Conservation (phyloP, 2,888 invertebrate species). For the Phorcus lineatus region DNA sequence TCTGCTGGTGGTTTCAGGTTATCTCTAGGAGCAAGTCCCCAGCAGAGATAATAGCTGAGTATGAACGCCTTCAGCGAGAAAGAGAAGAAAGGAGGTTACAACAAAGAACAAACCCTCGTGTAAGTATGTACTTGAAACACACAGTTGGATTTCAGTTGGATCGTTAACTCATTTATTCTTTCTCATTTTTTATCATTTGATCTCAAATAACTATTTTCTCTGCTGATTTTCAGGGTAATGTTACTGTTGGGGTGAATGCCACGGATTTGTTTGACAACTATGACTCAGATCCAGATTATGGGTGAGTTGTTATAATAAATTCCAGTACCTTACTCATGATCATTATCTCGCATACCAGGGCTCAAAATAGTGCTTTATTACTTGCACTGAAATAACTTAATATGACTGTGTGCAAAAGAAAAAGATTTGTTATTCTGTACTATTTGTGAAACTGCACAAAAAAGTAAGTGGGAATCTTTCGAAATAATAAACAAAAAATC, state of each 20-base stretch:
- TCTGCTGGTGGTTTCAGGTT: slow-evolving; percentile 59
- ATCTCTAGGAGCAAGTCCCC: slow-evolving; percentile 94
- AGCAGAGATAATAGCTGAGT: slow-evolving; percentile 96
- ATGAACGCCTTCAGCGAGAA: slow-evolving; percentile 83
- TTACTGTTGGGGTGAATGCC: slow-evolving; percentile 92
- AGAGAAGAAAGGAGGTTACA: slow-evolving; percentile 91
- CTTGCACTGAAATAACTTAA: too few relatives aligned
- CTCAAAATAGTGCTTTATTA: too few relatives aligned
- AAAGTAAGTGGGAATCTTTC: too few relatives aligned
- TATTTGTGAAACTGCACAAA: too few relatives aligned
- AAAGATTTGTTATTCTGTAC: too few relatives aligned
- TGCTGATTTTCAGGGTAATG: slow-evolving; percentile 80
- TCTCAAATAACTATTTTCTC: not conserved
- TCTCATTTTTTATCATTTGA: not conserved
- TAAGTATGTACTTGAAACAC: slow-evolving; percentile 41
- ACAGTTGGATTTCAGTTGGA: not conserved
- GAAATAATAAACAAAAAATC: too few relatives aligned
- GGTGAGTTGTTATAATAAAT: not conserved
- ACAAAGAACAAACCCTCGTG: slow-evolving; percentile 92
- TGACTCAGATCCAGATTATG: slow-evolving; percentile 78
- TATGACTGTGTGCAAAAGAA: too few relatives aligned
- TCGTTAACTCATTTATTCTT: not conserved
- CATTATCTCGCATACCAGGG: too few relatives aligned
- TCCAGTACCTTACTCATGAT: too few relatives aligned
- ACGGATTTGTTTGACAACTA: slow-evolving; percentile 93